Evolutionary conservation across 1,140 invertebrate species (phyloP).

Genomic region (Diachasma alloeum): DNA sequence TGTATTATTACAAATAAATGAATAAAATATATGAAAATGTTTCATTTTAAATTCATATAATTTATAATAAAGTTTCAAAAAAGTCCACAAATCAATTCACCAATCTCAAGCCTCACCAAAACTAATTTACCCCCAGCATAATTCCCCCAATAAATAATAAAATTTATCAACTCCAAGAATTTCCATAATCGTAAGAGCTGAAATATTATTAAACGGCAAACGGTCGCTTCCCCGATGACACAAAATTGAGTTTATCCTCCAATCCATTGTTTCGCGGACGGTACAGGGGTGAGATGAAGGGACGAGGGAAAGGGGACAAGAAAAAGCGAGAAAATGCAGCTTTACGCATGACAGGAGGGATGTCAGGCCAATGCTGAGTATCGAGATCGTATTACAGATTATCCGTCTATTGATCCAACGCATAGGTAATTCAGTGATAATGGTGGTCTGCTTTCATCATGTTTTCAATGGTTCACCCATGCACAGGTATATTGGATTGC

Average conservation of each 20-base stretch:
- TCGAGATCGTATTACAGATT: conserved; percentile 5
- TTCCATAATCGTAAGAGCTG: neutral
- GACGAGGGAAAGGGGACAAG: neutral
- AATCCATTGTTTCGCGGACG: neutral
- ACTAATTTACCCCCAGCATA: neutral
- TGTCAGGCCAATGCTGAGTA: neutral
- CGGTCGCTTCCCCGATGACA: neutral
- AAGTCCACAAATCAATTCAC: neutral
- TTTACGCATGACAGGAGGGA: neutral
- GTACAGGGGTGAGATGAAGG: neutral
- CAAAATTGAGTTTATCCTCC: neutral
- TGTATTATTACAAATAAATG: too few species aligned
- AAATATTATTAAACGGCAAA: neutral
- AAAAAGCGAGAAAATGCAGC: neutral
- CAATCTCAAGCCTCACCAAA: neutral
- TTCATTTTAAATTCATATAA: too few species aligned
- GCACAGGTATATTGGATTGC: too few species aligned
- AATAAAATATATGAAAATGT: too few species aligned
- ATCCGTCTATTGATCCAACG: neutral
- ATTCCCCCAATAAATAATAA: neutral
- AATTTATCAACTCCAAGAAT: neutral
- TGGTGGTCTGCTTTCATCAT: too few species aligned
- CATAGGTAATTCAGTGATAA: too few species aligned
- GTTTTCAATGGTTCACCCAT: too few species aligned
- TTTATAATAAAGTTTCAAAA: too few species aligned